Evolutionary conservation across 2,888 invertebrate species (phyloP).

Genomic region (Cecidostiba fungosa): DNA sequence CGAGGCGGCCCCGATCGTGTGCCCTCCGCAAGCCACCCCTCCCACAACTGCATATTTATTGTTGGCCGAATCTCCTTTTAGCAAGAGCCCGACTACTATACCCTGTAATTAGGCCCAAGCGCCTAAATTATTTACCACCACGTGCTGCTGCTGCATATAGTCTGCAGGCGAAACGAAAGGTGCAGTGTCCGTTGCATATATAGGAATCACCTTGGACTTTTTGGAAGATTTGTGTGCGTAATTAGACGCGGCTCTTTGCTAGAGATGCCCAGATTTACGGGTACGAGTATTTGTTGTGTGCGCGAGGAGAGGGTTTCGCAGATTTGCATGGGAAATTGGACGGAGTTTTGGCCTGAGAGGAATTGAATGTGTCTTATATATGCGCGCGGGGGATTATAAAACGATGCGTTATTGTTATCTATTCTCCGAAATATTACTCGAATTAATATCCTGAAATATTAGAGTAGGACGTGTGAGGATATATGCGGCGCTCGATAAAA

Average conservation of each 20-base stretch:
- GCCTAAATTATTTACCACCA: slow-evolving; percentile 63
- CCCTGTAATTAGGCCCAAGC: slow-evolving; percentile 57
- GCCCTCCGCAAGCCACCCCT: background rate
- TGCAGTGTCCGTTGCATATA: slow-evolving; percentile 22
- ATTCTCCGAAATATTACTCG: background rate
- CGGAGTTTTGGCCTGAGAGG: background rate
- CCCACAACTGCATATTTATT: slow-evolving; percentile 61
- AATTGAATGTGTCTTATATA: background rate
- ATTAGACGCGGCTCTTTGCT: slow-evolving; percentile 54
- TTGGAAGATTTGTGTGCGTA: slow-evolving; percentile 50
- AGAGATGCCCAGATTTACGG: slow-evolving; percentile 47
- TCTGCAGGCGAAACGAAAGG: background rate
- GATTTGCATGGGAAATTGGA: slow-evolving; percentile 23
- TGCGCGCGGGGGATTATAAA: background rate
- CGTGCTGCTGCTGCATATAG: slow-evolving; percentile 6
- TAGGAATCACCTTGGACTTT: slow-evolving; percentile 8
- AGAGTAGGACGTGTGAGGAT: background rate
- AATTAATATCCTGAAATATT: background rate
- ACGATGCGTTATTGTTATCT: too few species aligned
- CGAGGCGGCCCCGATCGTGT: slow-evolving; percentile 41
- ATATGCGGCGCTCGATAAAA: background rate
- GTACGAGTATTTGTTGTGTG: slow-evolving; percentile 46
- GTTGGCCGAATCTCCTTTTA: slow-evolving; percentile 62
- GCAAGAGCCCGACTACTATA: slow-evolving; percentile 32
- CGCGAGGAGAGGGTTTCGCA: background rate